phyloP scores from a whole-genome alignment of 2,113 vertebrate genomes.

The Balaeniceps rex region DNA sequence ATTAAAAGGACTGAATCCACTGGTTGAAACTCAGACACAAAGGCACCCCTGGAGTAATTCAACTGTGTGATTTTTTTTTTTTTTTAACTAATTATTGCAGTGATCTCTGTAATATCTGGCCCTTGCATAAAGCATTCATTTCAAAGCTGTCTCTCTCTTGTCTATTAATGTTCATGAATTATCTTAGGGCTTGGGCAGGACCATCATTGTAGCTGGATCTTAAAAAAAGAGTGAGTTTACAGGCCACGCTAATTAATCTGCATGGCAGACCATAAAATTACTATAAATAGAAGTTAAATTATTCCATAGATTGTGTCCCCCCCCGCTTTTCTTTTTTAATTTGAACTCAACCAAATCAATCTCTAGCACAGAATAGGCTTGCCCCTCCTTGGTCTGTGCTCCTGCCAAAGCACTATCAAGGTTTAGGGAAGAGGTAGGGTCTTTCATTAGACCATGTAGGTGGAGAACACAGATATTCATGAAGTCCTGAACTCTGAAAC shows the following conservation, averaged over 20 bases:
- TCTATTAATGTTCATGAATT: slow-evolving; percentile 8
- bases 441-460: not conserved
- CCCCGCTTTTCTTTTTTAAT: not conserved
- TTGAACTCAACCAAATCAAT: not conserved
- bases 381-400: not conserved
- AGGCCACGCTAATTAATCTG: not conserved
- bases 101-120: slow-evolving; percentile 19
- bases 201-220: not conserved
- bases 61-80: not conserved
- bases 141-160: slow-evolving; percentile 22
- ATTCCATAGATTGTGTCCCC: not conserved
- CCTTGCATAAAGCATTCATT: not conserved
- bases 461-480: not conserved
- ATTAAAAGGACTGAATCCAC: slow-evolving; percentile 4
- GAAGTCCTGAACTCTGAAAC: not conserved
- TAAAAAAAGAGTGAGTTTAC: not conserved
- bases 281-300: not conserved
- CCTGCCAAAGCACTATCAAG: not conserved
- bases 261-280: not conserved
- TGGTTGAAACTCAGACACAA: slow-evolving; percentile 29
- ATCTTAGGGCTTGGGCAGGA: not conserved
- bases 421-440: not conserved
- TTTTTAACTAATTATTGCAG: not conserved
- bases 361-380: not conserved
- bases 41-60: slow-evolving; percentile 30